Evolutionary conservation across 2,113 vertebrate genomes (phyloP).

Genomic region (Eulemur rufifrons): DNA sequence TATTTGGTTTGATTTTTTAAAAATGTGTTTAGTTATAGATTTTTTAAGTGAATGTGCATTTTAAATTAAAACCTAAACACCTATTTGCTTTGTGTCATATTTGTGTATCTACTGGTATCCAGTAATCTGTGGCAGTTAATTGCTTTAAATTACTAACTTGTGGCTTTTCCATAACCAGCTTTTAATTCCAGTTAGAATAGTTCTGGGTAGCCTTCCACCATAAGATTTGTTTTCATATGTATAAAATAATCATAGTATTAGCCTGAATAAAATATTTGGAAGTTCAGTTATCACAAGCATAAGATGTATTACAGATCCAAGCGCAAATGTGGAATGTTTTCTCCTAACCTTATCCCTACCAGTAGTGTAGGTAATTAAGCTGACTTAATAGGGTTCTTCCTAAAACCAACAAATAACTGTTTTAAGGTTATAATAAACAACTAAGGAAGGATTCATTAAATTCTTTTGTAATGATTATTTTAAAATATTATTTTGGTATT

Average conservation of each 20-base stretch:
- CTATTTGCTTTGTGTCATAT: conserved; percentile 50
- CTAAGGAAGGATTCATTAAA: conserved; percentile 20
- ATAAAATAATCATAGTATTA: conserved; percentile 51
- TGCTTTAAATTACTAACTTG: conserved; percentile 68
- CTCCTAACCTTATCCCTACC: neutral
- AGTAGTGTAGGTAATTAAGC: neutral
- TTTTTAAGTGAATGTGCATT: conserved; percentile 52
- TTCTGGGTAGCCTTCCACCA: conserved; percentile 5
- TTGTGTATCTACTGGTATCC: conserved; percentile 57
- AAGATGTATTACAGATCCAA: conserved; percentile 24
- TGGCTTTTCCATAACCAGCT: conserved; percentile 47
- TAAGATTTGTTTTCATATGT: conserved; percentile 56
- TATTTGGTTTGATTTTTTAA: conserved; percentile 47
- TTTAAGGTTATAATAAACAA: conserved; percentile 46
- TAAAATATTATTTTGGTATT: conserved; percentile 41
- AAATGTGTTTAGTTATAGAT: conserved; percentile 63
- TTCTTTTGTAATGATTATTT: conserved; percentile 16
- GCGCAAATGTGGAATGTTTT: conserved; percentile 51
- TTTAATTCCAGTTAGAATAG: conserved; percentile 40
- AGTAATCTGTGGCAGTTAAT: conserved; percentile 64
- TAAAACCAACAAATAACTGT: conserved; percentile 39
- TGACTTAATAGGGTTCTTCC: conserved; percentile 38
- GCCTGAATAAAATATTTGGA: conserved; percentile 45
- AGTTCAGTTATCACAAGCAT: conserved; percentile 47
- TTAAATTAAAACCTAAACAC: conserved; percentile 61